Base-by-base conservation (phyloP, 2,888 invertebrate species). In the Dolichopus griseipennis region DNA sequence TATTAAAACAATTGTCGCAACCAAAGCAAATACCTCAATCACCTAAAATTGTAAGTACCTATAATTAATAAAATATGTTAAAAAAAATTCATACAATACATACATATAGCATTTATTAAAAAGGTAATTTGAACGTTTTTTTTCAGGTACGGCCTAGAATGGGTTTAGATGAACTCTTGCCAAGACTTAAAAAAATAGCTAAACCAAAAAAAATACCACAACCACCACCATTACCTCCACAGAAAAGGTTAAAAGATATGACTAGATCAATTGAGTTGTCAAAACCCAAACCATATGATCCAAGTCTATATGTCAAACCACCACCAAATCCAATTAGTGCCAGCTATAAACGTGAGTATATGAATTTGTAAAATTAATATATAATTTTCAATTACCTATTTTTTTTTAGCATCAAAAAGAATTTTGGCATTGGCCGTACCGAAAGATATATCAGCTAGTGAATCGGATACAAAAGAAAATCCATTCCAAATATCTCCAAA, bases 381-480 rank as follows among this genome's bases (percentile, higher is more conserved):
- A 10, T 7, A 37, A 5, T 10, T 27, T 5, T 7, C 37, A 12
- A 2, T 10, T 1, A 37, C 8, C 8, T 12, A 37, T 37, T 37
- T 27, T 2, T 4, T 27, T 10, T 37, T 37, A 77, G 77, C 79
- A 66, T 73, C 75, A 7, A 69, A 72, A 21, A 76, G 79, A 61
- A 76, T 75, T 10, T 70, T 71, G 43, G 73, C 75, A 68, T 72
- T 80, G 68, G 70, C 79, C 2, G 72, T 73, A 34, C 74, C 77
- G 0, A 69, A 74, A 52, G 72, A 73, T 0, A 71, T 72, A 61
- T 78, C 78, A n/a, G 76, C 77, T 65, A 77, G 75, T 1, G 77
- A 81, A 15, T 76, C 76, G 10, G 84, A 84, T 67, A 72, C 82
- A 6, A 84, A 82, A 71, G 83, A 81, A 61, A 82, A 85, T 77